These are phyloP conservation scores for Auanema freiburgensis DNA, from an alignment of 2,888 invertebrate genomes.

Conservation along the genomic window DNA sequence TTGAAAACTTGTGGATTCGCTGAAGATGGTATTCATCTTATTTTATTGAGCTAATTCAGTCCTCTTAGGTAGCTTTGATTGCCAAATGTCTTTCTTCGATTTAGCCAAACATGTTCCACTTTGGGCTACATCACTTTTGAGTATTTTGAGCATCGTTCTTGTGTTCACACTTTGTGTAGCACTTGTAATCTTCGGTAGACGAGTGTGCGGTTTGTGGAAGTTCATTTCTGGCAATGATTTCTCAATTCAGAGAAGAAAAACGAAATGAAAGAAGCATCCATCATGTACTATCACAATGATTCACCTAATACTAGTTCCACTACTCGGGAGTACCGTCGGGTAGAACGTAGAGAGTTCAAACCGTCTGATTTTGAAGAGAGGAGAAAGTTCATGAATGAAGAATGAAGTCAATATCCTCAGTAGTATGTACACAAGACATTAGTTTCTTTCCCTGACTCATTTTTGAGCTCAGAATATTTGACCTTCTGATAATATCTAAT, in stretches of 20 bases:
- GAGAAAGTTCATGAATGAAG: slow-evolving; percentile 32
- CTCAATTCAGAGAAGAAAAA: slow-evolving; percentile 4
- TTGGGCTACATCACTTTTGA: slow-evolving; percentile 25
- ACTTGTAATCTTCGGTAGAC: background rate
- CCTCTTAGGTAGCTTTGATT: slow-evolving; percentile 38
- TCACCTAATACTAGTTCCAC: slow-evolving; percentile 38
- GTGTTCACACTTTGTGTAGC: slow-evolving; percentile 24
- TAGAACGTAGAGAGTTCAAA: slow-evolving; percentile 40
- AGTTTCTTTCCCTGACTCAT: no score
- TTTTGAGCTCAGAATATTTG: no score
- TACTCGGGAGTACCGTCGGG: slow-evolving; percentile 36
- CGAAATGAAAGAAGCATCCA: slow-evolving; percentile 31
- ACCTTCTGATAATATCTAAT: no score
- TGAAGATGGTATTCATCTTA: slow-evolving; percentile 31
- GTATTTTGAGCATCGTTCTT: slow-evolving; percentile 24
- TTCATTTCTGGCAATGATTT: background rate
- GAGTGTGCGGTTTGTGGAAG: background rate
- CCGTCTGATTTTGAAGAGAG: slow-evolving; percentile 43
- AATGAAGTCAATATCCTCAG: slow-evolving; percentile 9
- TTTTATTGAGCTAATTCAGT: background rate
- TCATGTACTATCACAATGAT: slow-evolving; percentile 42
- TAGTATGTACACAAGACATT: no score
- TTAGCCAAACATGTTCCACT: slow-evolving; percentile 31
- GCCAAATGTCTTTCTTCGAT: slow-evolving; percentile 43
- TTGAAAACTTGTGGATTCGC: slow-evolving; percentile 48